These are phyloP conservation scores for Patagioenas fasciata DNA, from an alignment of 2,113 vertebrate genomes.

Conservation along the genomic window DNA sequence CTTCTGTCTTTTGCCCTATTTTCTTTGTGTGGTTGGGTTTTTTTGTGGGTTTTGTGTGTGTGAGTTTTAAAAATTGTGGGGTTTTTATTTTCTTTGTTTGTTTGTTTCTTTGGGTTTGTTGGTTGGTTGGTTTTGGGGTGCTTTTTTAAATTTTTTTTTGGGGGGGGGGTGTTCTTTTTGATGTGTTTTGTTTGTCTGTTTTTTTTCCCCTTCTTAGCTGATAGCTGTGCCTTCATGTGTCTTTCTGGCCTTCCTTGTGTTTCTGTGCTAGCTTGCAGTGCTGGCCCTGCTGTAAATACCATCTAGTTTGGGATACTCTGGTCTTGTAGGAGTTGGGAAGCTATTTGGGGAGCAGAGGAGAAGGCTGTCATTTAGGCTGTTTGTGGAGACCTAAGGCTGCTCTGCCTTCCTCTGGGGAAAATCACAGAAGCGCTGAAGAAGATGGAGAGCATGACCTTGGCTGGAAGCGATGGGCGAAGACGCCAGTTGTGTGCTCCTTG, in stretches of 20 bases:
- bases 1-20: background rate
- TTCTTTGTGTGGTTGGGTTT: background rate
- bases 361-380: background rate
- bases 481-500: slow-evolving; percentile 9
- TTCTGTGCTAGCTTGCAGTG: background rate
- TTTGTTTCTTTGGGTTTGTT: no score
- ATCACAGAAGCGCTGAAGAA: slow-evolving; percentile 8
- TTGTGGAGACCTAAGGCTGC: background rate
- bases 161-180: no score
- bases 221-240: background rate
- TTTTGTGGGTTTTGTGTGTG: background rate
- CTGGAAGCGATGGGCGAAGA: background rate
- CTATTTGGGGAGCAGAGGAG: background rate
- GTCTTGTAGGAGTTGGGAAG: background rate
- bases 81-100: no score
- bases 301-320: background rate
- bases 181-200: no score
- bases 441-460: slow-evolving; percentile 10
- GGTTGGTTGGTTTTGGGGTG: no score
- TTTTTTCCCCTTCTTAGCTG: background rate
- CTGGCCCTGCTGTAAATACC: background rate
- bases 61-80: no score
- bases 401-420: background rate
- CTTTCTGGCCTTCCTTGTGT: background rate
- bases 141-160: no score